Conservation (phyloP, 2,797 vertebrate species). For the Octomys mimax region DNA sequence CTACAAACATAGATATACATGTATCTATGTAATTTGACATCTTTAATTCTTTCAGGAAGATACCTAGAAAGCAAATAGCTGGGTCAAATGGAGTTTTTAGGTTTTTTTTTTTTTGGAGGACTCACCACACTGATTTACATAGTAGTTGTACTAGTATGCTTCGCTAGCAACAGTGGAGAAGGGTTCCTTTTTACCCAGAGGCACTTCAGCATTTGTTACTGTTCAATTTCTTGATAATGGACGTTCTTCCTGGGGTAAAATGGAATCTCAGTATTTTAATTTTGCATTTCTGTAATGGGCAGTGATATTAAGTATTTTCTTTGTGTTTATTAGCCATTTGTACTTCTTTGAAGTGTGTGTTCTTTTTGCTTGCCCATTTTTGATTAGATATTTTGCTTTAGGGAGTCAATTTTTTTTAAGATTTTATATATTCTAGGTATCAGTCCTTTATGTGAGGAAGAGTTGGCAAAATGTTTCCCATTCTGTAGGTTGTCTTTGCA, state of each 20-base stretch:
- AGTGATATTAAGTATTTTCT: not conserved
- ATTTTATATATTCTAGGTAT: not conserved
- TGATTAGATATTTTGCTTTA: not conserved
- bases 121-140: not conserved
- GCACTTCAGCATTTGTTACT: not conserved
- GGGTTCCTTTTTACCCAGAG: not conserved
- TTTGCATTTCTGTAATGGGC: not conserved
- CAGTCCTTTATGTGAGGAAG: not conserved
- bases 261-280: not conserved
- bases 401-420: not conserved
- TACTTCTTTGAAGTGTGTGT: not conserved
- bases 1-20: not conserved
- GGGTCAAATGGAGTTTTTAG: not conserved
- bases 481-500: not conserved
- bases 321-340: not conserved
- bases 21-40: not conserved
- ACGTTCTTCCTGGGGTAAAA: not conserved
- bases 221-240: not conserved
- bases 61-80: not conserved
- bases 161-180: not conserved
- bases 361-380: not conserved
- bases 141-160: not conserved
- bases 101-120: not conserved
- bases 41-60: not conserved
- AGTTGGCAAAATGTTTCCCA: not conserved